Base-by-base conservation (phyloP, 2,797 vertebrate species). In the Channallabes apus region DNA sequence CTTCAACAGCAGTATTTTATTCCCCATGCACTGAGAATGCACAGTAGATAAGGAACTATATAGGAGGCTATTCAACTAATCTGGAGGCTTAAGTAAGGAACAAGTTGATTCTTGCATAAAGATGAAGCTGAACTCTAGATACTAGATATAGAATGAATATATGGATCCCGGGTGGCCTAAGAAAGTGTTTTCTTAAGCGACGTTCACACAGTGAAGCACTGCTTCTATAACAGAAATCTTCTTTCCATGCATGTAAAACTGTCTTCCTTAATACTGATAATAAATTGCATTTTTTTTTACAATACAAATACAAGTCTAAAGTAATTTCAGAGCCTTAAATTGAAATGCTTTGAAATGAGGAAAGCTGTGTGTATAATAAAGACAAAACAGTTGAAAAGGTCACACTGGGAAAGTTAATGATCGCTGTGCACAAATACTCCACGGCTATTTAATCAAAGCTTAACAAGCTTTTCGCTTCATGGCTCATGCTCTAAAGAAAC, bases 391-490 rank as follows among this genome's bases (percentile, higher is more conserved):
- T 71, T 85, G 79, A 69, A 78, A 82, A 80, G 84, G 88, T 89
- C 82, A 87, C 38, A 27, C 72, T 46, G 20, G 71, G 32, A 68
- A 41, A 35, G 27, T 86, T 78, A 87, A 72, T 72, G 62, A 80
- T 79, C 54, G 73, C 81, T 69, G 59, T 80, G 67, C 61, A 72
- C 62, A 86, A 80, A 85, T 68, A 82, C 79, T 27, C 17, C 38
- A 64, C 67, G 83, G 84, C 61, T 65, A 82, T 79, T 88, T 88
- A 84, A 85, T 82, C 76, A 79, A 62, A 79, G 76, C 76, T 41
- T 62, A 79, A 62, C 76, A 62, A 79, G 68, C 71, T 65, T 51
- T 83, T 58, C 54, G 3, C 78, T 77, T 61, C 58, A 72, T 56
- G 3, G 58, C 32, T 68, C 29, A 29, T n/a, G 64, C 35, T 79